Percentiles rank a stretch among this genome's conserved stretches.
These are phyloP conservation scores for Aphelocoma californica DNA, from an alignment of 2,797 vertebrate genomes.

Conservation along the genomic window DNA sequence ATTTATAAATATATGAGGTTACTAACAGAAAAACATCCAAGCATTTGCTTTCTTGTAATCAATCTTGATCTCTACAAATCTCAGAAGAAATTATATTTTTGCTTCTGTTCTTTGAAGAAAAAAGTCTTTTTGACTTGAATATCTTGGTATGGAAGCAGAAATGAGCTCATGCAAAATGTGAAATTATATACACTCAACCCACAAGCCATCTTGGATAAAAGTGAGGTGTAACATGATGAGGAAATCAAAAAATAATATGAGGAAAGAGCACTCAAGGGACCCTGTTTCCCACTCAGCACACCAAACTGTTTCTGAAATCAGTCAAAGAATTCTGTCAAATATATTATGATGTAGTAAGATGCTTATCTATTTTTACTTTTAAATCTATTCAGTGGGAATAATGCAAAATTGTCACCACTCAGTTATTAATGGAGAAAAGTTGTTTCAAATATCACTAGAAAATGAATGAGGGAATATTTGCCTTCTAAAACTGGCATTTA, in stretches of 20 bases:
- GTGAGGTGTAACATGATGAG: neutral
- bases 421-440: neutral
- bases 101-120: neutral
- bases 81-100: neutral
- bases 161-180: neutral
- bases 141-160: neutral
- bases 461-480: neutral
- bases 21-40: neutral
- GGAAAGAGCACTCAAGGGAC: neutral
- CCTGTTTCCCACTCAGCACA: neutral
- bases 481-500: neutral
- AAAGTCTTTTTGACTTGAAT: neutral
- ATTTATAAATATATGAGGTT: neutral
- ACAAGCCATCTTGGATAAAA: neutral
- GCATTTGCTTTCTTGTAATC: neutral
- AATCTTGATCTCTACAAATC: neutral
- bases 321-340: neutral
- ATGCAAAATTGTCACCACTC: neutral
- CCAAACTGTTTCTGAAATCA: neutral
- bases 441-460: neutral
- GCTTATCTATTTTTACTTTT: neutral
- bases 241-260: neutral
- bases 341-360: neutral
- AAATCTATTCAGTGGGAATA: neutral
- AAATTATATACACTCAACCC: neutral